Evolutionary conservation across 2,113 vertebrate species (phyloP), one percentile per base, ranked within the genome.

Genomic region (Tiliqua scincoides): DNA sequence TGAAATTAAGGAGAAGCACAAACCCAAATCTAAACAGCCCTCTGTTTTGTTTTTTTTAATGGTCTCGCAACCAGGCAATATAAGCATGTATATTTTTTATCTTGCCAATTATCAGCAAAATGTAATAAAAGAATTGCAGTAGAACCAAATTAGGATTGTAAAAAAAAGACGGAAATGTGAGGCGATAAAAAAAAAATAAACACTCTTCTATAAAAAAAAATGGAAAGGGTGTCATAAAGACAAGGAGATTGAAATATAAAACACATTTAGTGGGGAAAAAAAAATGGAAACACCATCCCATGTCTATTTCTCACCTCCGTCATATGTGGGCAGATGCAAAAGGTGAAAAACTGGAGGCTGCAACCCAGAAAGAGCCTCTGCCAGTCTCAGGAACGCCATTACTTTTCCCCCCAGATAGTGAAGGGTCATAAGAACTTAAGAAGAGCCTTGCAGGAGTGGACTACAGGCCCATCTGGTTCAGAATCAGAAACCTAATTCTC

Each of bases 71-170:
- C 27, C 71, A 68, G 3, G 20, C 25, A 72, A 48, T 71, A 79
- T 73, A 70, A 74, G 83, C 61, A 82, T 10, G 8, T 17, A 57
- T 35, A 0, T 85, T n/a, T 1, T 88, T 87, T 72, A 79, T 74
- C 12, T 88, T 37, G 1, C 5, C 30, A 82, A 73, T 32, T 59
- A 71, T 76, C 0, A 59, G 23, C 3, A 0, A 32, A 79, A 90
- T 62, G 72, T 73, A 57, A 32, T 63, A 57, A 37, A 86, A 87
- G 89, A 74, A 61, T 54, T 59, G 23, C 3, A 83, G 9, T 11
- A 0, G 77, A 65, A 90, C 2, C 68, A 89, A 94, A 90, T 61
- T 74, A 88, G 88, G 91, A 48, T 7, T 25, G 68, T 88, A 82
- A 88, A 80, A 90, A 4, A 90, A 71, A 15, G 27, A 87, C 85